Conservation (phyloP, 2,797 vertebrate genomes). For the Muscicapa comitata region DNA sequence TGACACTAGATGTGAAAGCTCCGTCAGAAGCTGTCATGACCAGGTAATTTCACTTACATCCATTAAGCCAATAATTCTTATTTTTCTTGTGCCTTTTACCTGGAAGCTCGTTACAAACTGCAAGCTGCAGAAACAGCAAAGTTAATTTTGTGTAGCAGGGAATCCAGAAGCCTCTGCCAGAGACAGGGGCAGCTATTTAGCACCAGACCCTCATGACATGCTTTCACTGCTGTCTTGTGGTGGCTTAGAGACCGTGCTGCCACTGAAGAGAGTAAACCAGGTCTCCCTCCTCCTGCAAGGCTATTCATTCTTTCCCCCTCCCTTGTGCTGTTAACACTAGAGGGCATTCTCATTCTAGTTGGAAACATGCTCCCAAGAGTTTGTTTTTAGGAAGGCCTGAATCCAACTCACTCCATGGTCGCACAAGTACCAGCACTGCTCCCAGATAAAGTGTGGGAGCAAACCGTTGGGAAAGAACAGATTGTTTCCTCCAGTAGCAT, state of each 20-base stretch:
- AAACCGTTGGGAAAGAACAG: neutral
- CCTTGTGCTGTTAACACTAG: neutral
- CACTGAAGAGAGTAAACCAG: neutral
- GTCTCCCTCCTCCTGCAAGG: neutral
- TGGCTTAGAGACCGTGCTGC: neutral
- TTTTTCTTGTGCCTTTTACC: neutral
- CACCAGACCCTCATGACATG: neutral
- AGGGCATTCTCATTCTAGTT: neutral
- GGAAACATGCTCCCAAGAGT: neutral
- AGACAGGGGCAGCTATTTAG: neutral
- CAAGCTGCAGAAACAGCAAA: neutral
- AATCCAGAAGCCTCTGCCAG: neutral
- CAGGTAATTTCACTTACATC: neutral
- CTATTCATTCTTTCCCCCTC: neutral
- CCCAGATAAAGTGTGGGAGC: neutral
- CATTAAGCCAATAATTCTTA: neutral
- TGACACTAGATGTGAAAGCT: neutral
- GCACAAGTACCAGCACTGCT: neutral
- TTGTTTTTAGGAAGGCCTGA: neutral
- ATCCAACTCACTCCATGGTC: accelerated
- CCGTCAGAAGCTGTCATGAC: neutral
- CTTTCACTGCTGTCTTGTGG: neutral
- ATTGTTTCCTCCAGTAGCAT: neutral
- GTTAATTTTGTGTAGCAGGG: neutral
- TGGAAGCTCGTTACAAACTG: neutral